phyloP scores from a whole-genome alignment of 2,113 vertebrate genomes.

The Oncorhynchus masou region DNA sequence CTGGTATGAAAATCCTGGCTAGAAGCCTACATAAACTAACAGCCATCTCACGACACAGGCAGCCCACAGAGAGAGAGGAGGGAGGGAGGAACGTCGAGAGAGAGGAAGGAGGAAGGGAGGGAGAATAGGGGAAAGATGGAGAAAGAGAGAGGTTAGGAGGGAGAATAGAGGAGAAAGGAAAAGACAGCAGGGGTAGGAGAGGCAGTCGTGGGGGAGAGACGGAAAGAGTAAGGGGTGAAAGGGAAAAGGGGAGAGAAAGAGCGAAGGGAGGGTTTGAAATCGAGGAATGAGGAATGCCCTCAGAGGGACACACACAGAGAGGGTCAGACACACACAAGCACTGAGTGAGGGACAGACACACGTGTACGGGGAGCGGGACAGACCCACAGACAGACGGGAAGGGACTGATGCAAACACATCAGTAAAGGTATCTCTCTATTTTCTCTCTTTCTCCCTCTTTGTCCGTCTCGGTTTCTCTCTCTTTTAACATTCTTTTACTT shows the following conservation, averaged over 20 bases:
- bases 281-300: not conserved
- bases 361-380: constrained; percentile 5
- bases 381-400: not conserved
- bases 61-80: constrained; percentile 3
- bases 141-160: not conserved
- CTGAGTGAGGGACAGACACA: constrained; percentile 1
- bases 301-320: not conserved
- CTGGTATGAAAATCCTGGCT: constrained; percentile 83
- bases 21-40: constrained; percentile 88
- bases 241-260: constrained; percentile 17
- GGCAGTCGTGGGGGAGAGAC: not conserved
- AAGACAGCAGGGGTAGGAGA: too few species aligned
- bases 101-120: not conserved
- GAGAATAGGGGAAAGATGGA: not conserved
- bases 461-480: not conserved
- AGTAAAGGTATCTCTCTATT: constrained; percentile 29
- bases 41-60: constrained; percentile 84
- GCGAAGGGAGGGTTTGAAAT: constrained; percentile 9
- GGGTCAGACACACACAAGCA: not conserved
- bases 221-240: not conserved
- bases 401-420: constrained; percentile 22
- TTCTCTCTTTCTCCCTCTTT: constrained; percentile 1
- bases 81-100: not conserved
- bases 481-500: not conserved
- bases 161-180: constrained; percentile 1